Evolutionary conservation across 2,888 invertebrate species (phyloP).

Genomic region (Rhyacophila evoluta): DNA sequence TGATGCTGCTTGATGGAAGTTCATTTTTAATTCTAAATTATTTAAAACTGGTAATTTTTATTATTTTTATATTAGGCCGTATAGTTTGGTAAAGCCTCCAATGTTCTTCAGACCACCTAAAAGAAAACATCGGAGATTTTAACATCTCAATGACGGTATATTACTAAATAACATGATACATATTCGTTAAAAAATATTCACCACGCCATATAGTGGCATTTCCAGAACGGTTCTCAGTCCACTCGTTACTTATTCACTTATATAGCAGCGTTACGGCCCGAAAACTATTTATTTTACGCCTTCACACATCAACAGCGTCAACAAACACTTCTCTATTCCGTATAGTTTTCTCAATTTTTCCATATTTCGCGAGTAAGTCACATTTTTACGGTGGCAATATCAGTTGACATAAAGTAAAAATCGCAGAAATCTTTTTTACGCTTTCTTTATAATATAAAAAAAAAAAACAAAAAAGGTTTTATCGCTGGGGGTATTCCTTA

Average conservation of each 20-base stretch:
- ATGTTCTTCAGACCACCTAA: no score
- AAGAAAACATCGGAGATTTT: no score
- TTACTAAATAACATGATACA: no score
- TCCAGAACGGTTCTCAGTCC: no score
- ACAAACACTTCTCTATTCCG: not conserved
- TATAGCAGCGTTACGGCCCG: not conserved
- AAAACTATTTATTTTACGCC: conserved; percentile 3
- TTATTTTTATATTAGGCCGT: no score
- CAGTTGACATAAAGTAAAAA: conserved; percentile 31
- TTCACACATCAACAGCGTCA: not conserved
- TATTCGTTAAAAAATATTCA: no score
- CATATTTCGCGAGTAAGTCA: conserved; percentile 28
- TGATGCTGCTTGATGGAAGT: no score
- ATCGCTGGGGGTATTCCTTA: conserved; percentile 15
- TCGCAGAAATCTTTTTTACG: conserved; percentile 20
- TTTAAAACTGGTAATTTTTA: no score
- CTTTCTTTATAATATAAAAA: not conserved
- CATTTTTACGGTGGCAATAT: conserved; percentile 30
- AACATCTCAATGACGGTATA: no score
- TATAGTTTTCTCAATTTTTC: not conserved
- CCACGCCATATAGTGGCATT: no score
- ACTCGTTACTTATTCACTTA: not conserved
- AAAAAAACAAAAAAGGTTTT: conserved; percentile 29
- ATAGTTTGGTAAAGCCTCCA: no score
- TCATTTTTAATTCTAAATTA: no score